phyloP scores from a whole-genome alignment of 2,113 vertebrate species.

The Heterotis niloticus region DNA sequence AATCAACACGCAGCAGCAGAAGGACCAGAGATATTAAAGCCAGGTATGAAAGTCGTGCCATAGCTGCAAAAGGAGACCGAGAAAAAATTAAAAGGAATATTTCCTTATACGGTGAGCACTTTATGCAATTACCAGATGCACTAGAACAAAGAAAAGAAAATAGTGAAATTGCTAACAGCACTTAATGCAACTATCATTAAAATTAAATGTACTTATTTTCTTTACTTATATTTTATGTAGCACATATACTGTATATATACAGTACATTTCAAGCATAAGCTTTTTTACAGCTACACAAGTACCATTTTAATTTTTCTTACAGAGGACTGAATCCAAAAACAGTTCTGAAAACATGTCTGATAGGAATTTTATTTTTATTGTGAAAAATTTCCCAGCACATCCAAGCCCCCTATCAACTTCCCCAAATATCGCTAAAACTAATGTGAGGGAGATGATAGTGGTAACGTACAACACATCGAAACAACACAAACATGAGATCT shows the following conservation, averaged over 20 bases:
- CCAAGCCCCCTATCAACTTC: no score
- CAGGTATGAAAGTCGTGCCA: constrained; percentile 41
- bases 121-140: no score
- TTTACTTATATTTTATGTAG: neutral
- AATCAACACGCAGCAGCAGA: constrained; percentile 46
- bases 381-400: no score
- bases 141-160: no score
- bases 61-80: constrained; percentile 35
- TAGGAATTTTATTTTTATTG: no score
- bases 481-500: no score
- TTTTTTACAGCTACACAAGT: neutral
- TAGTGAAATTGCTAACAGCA: neutral
- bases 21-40: constrained; percentile 43
- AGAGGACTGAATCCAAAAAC: neutral
- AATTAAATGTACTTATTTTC: neutral
- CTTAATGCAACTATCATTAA: neutral
- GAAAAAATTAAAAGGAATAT: neutral
- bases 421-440: no score
- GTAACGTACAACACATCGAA: no score
- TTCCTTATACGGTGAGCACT: no score
- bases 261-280: neutral
- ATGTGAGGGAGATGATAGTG: no score
- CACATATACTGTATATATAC: neutral
- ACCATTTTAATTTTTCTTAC: neutral
- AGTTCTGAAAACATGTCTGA: neutral